Evolutionary conservation across 2,888 invertebrate genomes (phyloP).

Genomic region (Helobdella robusta): DNA sequence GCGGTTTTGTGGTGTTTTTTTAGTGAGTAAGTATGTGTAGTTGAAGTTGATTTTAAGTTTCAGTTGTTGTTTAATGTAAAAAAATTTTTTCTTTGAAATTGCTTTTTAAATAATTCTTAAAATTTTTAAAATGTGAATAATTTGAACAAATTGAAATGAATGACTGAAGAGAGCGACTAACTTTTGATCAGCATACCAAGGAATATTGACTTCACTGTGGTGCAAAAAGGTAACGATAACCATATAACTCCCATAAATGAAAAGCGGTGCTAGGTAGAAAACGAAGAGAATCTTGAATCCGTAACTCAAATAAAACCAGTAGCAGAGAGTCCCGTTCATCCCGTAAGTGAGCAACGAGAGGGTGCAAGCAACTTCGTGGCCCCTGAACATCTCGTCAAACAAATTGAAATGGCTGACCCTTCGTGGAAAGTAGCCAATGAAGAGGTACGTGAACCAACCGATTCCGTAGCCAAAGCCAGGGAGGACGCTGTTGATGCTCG

Average conservation of each 20-base stretch:
- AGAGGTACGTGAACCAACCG: constrained; percentile 41
- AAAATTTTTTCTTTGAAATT: too few relatives aligned
- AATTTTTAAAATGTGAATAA: neutral
- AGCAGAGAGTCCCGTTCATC: constrained; percentile 36
- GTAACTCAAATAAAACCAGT: constrained; percentile 31
- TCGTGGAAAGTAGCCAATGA: constrained; percentile 42
- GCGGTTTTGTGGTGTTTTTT: too few relatives aligned
- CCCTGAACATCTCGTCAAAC: constrained; percentile 37
- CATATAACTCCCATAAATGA: constrained; percentile 42
- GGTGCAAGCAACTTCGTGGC: constrained; percentile 32
- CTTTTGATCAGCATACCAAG: constrained; percentile 42
- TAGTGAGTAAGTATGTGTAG: too few relatives aligned
- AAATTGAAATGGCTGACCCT: constrained; percentile 39
- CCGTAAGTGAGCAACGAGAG: constrained; percentile 35
- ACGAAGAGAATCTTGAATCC: constrained; percentile 38
- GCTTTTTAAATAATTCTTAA: too few relatives aligned
- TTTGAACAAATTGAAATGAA: neutral
- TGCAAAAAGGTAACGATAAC: constrained; percentile 46
- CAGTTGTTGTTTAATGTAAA: too few relatives aligned
- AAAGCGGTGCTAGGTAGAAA: constrained; percentile 40
- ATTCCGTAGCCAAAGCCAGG: constrained; percentile 36
- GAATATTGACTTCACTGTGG: constrained; percentile 43
- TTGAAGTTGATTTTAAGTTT: too few relatives aligned
- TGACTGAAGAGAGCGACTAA: neutral
- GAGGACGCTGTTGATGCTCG: constrained; percentile 2